Percentiles rank a stretch among this genome's conserved stretches.
Evolutionary conservation across 2,113 vertebrate genomes (phyloP).

Genomic region (Piprites chloris): DNA sequence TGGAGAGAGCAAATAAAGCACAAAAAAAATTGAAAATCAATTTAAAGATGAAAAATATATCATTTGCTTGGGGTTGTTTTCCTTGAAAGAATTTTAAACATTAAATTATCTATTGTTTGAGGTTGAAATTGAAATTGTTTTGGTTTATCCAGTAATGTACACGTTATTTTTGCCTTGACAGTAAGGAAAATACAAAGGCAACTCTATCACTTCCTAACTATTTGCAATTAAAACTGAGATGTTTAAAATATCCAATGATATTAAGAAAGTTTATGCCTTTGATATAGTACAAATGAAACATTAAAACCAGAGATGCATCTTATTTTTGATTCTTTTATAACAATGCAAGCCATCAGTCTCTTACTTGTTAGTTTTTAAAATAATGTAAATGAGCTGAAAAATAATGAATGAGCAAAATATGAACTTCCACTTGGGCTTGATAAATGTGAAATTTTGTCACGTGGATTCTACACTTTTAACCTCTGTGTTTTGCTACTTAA

Average conservation of each 20-base stretch:
- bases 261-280: background rate
- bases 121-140: background rate
- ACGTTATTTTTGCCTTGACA: background rate
- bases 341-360: background rate
- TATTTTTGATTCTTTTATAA: background rate
- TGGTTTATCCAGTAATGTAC: background rate
- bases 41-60: conserved; percentile 22
- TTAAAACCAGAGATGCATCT: background rate
- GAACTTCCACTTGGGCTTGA: background rate
- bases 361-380: background rate
- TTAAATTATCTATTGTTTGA: background rate
- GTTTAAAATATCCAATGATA: background rate
- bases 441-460: background rate
- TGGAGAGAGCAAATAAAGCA: conserved; percentile 35
- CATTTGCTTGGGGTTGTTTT: background rate
- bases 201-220: background rate
- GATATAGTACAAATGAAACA: background rate
- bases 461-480: background rate
- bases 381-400: background rate
- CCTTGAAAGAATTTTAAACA: background rate
- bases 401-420: background rate
- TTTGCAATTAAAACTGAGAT: background rate
- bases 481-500: background rate
- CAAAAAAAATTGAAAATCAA: conserved; percentile 46
- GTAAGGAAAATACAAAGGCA: background rate